These are phyloP conservation scores for Stenotaenia linearis DNA, from an alignment of 2,888 invertebrate genomes.

Conservation along the genomic window DNA sequence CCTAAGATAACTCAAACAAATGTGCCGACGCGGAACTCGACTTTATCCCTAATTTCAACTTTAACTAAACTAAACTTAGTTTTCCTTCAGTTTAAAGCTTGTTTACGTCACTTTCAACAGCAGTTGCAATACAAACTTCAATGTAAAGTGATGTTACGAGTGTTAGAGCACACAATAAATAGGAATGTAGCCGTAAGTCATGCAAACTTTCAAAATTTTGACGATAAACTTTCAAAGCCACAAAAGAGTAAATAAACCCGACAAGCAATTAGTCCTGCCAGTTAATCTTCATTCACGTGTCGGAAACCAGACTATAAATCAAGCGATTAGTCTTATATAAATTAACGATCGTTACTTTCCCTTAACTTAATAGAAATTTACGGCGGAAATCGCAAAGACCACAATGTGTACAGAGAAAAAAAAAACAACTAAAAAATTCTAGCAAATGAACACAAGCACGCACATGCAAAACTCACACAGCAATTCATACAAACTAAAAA, in stretches of 20 bases:
- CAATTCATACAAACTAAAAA: neutral
- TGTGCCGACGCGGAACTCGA: too few species aligned
- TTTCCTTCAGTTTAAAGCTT: too few species aligned
- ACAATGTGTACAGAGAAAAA: too few species aligned
- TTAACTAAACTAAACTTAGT: too few species aligned
- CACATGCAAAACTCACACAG: neutral
- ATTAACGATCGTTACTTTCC: conserved; percentile 9
- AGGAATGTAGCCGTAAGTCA: too few species aligned
- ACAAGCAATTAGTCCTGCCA: conserved; percentile 6
- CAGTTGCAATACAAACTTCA: too few species aligned
- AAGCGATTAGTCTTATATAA: neutral
- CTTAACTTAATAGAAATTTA: neutral
- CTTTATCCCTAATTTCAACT: too few species aligned
- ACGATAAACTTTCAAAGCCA: too few species aligned
- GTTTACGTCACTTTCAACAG: too few species aligned
- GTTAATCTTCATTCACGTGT: conserved; percentile 16
- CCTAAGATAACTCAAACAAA: neutral
- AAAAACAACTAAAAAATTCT: neutral
- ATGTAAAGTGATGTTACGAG: too few species aligned
- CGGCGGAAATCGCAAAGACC: neutral
- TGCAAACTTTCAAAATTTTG: too few species aligned
- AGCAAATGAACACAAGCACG: neutral
- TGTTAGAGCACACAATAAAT: too few species aligned
- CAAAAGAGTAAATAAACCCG: neutral
- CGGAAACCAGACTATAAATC: conserved; percentile 8